A percentile compares a stretch with the other conserved stretches of the same genome.
Conservation (phyloP, 2,113 vertebrate genomes). For the Triplophysa siluroides region DNA sequence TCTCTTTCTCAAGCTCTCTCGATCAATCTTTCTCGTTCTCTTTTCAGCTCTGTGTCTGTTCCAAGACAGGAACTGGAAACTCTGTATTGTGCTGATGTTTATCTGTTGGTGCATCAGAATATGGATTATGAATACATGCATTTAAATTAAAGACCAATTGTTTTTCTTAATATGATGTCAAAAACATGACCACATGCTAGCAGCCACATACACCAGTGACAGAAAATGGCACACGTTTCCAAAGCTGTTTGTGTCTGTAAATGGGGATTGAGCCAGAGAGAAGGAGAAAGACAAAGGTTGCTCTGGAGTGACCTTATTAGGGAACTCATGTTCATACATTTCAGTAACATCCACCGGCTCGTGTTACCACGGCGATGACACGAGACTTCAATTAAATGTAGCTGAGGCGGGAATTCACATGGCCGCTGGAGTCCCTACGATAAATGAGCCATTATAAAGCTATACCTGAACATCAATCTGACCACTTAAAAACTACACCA, state of each 20-base stretch:
- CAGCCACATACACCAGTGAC: background rate
- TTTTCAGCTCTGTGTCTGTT: slow-evolving; percentile 24
- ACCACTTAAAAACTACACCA: background rate
- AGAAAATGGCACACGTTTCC: background rate
- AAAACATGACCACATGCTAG: background rate
- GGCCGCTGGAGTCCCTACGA: background rate
- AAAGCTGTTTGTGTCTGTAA: background rate
- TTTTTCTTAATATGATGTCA: background rate
- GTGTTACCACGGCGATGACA: slow-evolving; percentile 49
- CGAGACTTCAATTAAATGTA: slow-evolving; percentile 57
- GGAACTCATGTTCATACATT: slow-evolving; percentile 41
- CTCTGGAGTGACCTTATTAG: slow-evolving; percentile 46
- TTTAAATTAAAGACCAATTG: no score
- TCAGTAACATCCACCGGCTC: slow-evolving; percentile 42
- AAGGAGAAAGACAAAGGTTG: background rate
- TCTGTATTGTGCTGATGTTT: slow-evolving; percentile 34
- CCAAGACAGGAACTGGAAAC: slow-evolving; percentile 37
- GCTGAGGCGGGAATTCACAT: slow-evolving; percentile 41
- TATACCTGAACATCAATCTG: background rate
- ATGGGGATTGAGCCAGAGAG: background rate
- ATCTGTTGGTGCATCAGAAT: slow-evolving; percentile 13
- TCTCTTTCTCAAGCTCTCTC: slow-evolving; percentile 26
- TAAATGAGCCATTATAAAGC: background rate
- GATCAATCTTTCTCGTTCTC: slow-evolving; percentile 22
- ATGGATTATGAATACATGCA: no score